Base-by-base conservation (phyloP, 2,888 invertebrate genomes). In the Callimorpha dominula region DNA sequence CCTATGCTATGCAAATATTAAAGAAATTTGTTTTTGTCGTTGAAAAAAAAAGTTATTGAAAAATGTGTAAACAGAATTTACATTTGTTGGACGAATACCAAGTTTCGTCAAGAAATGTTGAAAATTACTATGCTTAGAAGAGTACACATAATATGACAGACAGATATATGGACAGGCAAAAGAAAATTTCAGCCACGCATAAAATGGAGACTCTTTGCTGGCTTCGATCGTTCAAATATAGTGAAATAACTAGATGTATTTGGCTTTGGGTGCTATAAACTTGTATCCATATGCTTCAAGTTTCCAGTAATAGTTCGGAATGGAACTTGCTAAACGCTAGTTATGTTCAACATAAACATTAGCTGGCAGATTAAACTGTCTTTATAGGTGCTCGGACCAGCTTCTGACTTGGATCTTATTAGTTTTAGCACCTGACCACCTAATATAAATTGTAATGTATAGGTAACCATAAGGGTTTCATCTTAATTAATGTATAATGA, bases 321-420 rank as follows among this genome's bases (percentile, higher is more conserved):
- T 78, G 76, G 68, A 79, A 71, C 72, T 81, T 63, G 57, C 65
- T 65, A 63, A 72, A 72, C 64, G 70, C 72, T 81, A 73, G 77
- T 79, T 81, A 79, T 79, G 79, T 69, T 72, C 54, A 72, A 70
- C 70, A 71, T 77, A 81, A 81, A 81, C 68, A 79, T 70, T 73
- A 72, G 50, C 74, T 40, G 11, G n/a, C 14, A 12, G n/a, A 46
- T 63, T 68, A 57, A 63, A 70, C 64, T 73, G 54, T 72, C 70
- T 40, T 71, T 50, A 74, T 78, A 73, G 71, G 20, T 60, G 7
- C 14, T 60, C 14, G 14, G 12, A 60, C 14, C 14, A 31, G 60
- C 7, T 31, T n/a, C 60, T 31, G 60, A 31, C 31, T 60, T 31
- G 31, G 31, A 31, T 60, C 14, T 60, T 31, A 60, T 60, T 60